Evolutionary conservation across 2,888 invertebrate genomes (phyloP), one percentile per base, ranked within the genome.

Genomic region (Cordilura impudica): DNA sequence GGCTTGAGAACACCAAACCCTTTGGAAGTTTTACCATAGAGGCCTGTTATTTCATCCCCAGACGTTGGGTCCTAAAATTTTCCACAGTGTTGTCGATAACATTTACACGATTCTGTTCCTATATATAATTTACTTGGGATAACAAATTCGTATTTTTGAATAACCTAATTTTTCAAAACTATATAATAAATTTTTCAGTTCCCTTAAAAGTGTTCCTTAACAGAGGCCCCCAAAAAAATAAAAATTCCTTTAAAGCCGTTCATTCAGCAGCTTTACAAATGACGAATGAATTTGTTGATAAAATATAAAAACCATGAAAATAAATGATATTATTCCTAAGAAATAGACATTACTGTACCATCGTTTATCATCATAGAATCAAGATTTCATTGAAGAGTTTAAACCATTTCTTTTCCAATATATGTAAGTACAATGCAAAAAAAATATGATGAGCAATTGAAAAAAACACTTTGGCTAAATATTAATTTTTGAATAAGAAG

Each of bases 321-420:
- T 21, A 54, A 72, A 65, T 72, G 26, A 72, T 72, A 18, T 26
- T 26, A 6, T 63, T 49, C 54, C 47, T n/a, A 45, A 63, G 16
- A 29, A 49, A 35, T 49, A 65, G 49, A 56, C 39, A 54, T 49
- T 70, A 53, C 56, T 16, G 7, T 58, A 21, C 16, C 63, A 58
- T 70, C 75, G 43, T 76, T 76, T 70, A 76, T 70, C 75, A 70
- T 76, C 70, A 58, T 70, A 43, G 61, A 61, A 61, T 69, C 26
- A 16, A 45, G 39, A 58, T 74, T 23, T 35, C 61, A 61, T 60
- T 53, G n/a, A 49, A 12, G 29, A 61, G 19, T 49, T 61, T 31
- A 60, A 54, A 4, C 2, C 47, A 70, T 49, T 35, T 70, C 19
- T 6, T 4, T 16, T 14, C 43, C 43, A 56, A 56, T 19, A 47